Evolutionary conservation across 1,140 invertebrate genomes (phyloP).

Genomic region (Drosophila rhopaloa): DNA sequence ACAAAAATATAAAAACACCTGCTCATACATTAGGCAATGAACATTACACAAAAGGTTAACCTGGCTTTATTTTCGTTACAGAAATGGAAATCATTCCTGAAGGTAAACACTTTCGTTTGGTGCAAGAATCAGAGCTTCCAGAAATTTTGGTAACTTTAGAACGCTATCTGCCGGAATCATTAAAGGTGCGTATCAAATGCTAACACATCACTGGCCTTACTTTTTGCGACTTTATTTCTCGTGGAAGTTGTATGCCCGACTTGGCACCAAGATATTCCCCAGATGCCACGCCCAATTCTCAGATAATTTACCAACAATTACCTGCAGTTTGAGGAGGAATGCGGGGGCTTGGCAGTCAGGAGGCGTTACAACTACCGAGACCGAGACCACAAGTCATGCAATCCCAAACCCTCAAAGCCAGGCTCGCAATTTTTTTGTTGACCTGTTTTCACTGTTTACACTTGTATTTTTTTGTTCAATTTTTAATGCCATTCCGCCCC

Average conservation of each 20-base stretch:
- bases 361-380: constrained; percentile 21
- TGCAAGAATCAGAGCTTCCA: constrained; percentile 91
- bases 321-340: constrained; percentile 13
- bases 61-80: constrained; percentile 84
- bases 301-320: constrained; percentile 71
- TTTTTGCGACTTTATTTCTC: constrained; percentile 1
- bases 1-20: constrained; percentile 14
- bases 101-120: constrained; percentile 93
- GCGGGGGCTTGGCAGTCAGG: constrained; percentile 10
- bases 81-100: constrained; percentile 92
- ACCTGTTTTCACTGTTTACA: constrained; percentile 73
- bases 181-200: constrained; percentile 87
- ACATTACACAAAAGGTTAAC: constrained; percentile 17
- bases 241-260: constrained; percentile 9
- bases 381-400: constrained; percentile 67
- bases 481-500: constrained; percentile 49
- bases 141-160: constrained; percentile 90
- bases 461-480: constrained; percentile 62
- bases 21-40: neutral
- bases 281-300: constrained; percentile 50
- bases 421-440: constrained; percentile 55
- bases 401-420: constrained; percentile 48
- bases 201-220: neutral
- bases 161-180: constrained; percentile 91
- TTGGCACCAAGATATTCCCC: constrained; percentile 22